A percentile compares a stretch with the other conserved stretches of the same genome.
These are phyloP conservation scores for Spinibarbus caldwelli DNA, from an alignment of 2,797 vertebrate species.

Conservation along the genomic window DNA sequence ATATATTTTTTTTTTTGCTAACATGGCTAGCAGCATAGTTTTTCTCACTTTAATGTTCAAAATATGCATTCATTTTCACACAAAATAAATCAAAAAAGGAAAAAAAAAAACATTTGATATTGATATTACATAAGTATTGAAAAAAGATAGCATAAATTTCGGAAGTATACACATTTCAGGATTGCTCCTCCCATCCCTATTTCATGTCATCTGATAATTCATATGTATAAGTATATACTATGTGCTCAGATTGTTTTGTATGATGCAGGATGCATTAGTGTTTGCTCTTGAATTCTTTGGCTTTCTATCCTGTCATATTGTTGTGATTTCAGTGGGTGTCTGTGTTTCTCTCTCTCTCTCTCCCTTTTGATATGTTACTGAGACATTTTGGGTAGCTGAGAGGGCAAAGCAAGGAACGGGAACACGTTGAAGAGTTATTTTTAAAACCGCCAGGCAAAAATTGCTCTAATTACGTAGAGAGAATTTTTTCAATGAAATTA, in stretches of 20 bases:
- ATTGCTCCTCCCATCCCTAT: not conserved
- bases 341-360: not conserved
- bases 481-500: not conserved
- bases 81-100: not conserved
- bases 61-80: not conserved
- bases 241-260: not conserved
- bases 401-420: not conserved
- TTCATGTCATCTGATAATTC: not conserved
- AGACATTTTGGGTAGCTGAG: not conserved
- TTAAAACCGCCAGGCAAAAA: constrained; percentile 12
- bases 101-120: not conserved
- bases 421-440: constrained; percentile 19
- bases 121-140: not conserved
- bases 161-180: not conserved
- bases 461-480: constrained; percentile 12
- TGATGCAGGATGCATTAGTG: not conserved
- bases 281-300: not conserved
- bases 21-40: not conserved
- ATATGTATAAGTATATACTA: not conserved
- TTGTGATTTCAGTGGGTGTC: constrained; percentile 13
- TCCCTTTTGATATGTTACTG: not conserved
- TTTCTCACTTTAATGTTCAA: not conserved
- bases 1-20: not conserved
- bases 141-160: not conserved
- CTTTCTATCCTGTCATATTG: not conserved